These are phyloP conservation scores for Euproctis similis DNA, from an alignment of 2,888 invertebrate species.

Conservation along the genomic window DNA sequence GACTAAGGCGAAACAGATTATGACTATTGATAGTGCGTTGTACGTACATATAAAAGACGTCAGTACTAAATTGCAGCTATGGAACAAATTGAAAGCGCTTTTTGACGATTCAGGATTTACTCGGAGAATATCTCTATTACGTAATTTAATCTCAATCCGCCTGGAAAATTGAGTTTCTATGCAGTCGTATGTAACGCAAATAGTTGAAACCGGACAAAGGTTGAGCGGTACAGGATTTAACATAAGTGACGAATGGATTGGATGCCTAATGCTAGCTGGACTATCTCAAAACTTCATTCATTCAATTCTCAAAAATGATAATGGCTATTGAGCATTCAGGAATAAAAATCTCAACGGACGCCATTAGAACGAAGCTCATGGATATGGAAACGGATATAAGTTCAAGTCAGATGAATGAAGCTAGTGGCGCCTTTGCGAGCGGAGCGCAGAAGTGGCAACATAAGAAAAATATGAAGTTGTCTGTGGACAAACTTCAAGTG, in stretches of 20 bases:
- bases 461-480: background rate
- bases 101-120: conserved; percentile 7
- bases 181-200: conserved; percentile 8
- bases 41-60: no score
- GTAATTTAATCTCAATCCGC: conserved; percentile 7
- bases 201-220: conserved; percentile 7
- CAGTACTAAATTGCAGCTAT: conserved; percentile 4
- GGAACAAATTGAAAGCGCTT: conserved; percentile 3
- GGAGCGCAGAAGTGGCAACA: conserved; percentile 1
- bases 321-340: conserved; percentile 9
- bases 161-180: conserved; percentile 6
- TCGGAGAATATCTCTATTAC: conserved; percentile 5
- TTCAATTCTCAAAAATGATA: conserved; percentile 6
- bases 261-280: conserved; percentile 6
- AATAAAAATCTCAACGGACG: conserved; percentile 3
- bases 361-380: conserved; percentile 6
- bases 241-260: conserved; percentile 7
- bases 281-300: conserved; percentile 3
- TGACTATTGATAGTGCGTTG: no score
- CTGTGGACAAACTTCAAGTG: background rate
- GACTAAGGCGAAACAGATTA: no score
- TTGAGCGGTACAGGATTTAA: conserved; percentile 5
- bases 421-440: conserved; percentile 2
- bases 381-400: conserved; percentile 3
- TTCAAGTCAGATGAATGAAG: background rate